Evolutionary conservation across 2,888 invertebrate species (phyloP), one percentile per base, ranked within the genome.

Genomic region (Hanleya hanleyi): DNA sequence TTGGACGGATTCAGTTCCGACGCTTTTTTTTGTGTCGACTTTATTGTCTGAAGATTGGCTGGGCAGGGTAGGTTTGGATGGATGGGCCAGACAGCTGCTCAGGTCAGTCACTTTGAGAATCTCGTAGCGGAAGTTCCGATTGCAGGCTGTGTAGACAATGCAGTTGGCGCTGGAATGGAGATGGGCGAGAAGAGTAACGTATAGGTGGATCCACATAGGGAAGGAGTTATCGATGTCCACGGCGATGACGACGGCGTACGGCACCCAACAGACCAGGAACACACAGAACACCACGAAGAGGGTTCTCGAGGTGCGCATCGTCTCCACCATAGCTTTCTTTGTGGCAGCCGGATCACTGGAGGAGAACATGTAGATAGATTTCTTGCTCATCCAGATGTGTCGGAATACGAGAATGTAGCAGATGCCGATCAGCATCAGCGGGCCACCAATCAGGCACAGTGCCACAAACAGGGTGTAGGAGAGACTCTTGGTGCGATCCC

Each of bases 401-500:
- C 73, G 66, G 72, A 88, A 84, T 49, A 87, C 84, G 32, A 81
- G 74, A 26, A 85, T 51, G 78, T 85, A 85, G 72, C 82, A 84
- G 22, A 79, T 32, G 5, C 75, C 78, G 81, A 86, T 86, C 35
- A 82, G 29, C 26, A 81, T 1, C 26, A 86, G 75, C 0, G 88
- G 88, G 0, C 50, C 61, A 7, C 81, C 82, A 65, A 86, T 86
- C 37, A 86, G 70, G 6, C 80, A 81, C 5, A 81, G 73, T 0
- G 84, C 76, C 1, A 88, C 84, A 6, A 86, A 77, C 50, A 88
- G 57, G 15, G 87, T 87, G 77, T 88, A 88, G 37, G 83, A 81
- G 41, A 83, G 75, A 49, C 81, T 84, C n/a, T 81, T 80, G 0
- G 84, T 84, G n/a, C 88, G 77, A 69, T 87, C 85, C 88, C 87